Base-by-base conservation (phyloP, 2,888 invertebrate genomes). In the Opisthograptis luteolata region DNA sequence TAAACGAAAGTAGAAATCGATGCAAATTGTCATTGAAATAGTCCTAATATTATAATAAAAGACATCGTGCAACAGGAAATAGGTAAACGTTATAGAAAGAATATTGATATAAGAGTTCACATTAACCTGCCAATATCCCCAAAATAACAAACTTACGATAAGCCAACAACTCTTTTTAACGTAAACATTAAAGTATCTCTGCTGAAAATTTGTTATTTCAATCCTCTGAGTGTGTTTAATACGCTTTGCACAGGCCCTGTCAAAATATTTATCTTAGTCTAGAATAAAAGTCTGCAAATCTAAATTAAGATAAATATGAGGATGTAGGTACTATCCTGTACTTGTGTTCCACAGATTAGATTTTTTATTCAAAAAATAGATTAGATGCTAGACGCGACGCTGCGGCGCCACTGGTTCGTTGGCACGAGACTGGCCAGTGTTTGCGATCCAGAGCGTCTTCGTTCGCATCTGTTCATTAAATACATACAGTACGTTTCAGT, bases 401-500 rank as follows among this genome's bases (percentile, higher is more conserved):
- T 74, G 74, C 70, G 80, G 81, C 86, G 85, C 85, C 83, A 80
- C 81, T 62, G 71, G 70, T 72, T 62, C 72, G 76, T 84, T 89
- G 88, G 89, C 88, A 87, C 84, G 72, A 76, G 76, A 75, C 70
- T 74, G 73, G 65, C 62, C 66, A 64, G 64, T 80, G 76, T 83
- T 84, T 87, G 88, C 47, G 46, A 86, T 86, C 82, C 82, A 76
- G 81, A 76, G 79, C 79, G 76, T 87, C 87, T 87, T 82, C 84
- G 72, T 87, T 82, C 84, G 72, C 84, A 82, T 85, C 85, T 84
- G 88, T 84, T 81, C 79, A 77, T 81, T 79, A 86, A 86, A 87
- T 84, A 85, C 80, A 80, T n/a, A n/a, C n/a, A n/a, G n/a, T n/a
- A n/a, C 73, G 76, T 69, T 82, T 87, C 87, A 89, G 88, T 87